These are phyloP conservation scores for Pseudorasbora parva DNA, from an alignment of 2,113 vertebrate species.

Conservation along the genomic window DNA sequence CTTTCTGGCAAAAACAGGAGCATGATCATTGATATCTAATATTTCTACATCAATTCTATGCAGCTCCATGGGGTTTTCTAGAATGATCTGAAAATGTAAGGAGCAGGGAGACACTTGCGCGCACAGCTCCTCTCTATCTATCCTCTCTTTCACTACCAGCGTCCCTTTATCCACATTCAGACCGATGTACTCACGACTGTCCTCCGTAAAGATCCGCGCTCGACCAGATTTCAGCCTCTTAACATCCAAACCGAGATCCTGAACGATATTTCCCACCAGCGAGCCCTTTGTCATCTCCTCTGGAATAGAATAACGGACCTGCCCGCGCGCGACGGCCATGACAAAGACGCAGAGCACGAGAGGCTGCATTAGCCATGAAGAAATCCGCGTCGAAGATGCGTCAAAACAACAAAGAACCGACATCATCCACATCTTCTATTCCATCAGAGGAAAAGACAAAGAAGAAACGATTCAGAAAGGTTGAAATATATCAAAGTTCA, in stretches of 20 bases:
- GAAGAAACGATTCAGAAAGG: background rate
- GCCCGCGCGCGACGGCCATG: constrained; percentile 20
- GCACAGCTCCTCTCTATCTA: constrained; percentile 65
- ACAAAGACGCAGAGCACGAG: constrained; percentile 43
- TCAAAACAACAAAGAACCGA: background rate
- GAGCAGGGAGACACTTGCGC: constrained; percentile 54
- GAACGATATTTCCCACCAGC: constrained; percentile 47
- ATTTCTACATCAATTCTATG: constrained; percentile 64
- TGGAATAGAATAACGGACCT: constrained; percentile 50
- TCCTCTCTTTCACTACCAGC: constrained; percentile 59
- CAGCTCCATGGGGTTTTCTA: constrained; percentile 65
- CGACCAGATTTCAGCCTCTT: constrained; percentile 54
- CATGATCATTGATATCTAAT: background rate
- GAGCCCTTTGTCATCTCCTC: constrained; percentile 51
- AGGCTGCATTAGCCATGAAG: constrained; percentile 30
- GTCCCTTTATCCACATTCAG: constrained; percentile 64
- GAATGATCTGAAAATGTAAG: constrained; percentile 66
- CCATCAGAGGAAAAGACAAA: background rate
- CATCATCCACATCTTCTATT: background rate
- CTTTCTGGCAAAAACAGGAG: accelerated
- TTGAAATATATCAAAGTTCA: background rate
- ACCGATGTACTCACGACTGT: constrained; percentile 74
- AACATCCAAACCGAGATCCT: constrained; percentile 51
- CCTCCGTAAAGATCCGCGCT: constrained; percentile 75
- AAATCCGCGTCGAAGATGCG: background rate